Base-by-base conservation (phyloP, 1,140 invertebrate genomes). In the Agrilus planipennis region DNA sequence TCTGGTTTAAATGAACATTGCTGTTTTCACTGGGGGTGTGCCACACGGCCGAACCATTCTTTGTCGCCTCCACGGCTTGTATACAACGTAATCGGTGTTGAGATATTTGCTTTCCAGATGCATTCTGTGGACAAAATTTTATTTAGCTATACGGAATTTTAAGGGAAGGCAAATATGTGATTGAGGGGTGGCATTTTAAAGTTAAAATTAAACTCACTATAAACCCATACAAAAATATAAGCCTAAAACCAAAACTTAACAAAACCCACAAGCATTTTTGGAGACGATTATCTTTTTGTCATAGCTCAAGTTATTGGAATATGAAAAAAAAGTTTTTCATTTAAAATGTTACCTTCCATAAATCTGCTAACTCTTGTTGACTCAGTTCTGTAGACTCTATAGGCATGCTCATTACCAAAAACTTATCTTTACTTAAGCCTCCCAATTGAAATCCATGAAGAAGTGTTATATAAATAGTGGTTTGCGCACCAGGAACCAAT, bases 311-410 rank as follows among this genome's bases (percentile, higher is more conserved):
- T n/a, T n/a, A n/a, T n/a, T n/a, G n/a, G n/a, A n/a, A n/a, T n/a
- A n/a, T n/a, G n/a, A n/a, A n/a, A n/a, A n/a, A n/a, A n/a, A n/a
- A n/a, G n/a, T n/a, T n/a, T n/a, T n/a, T n/a, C n/a, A n/a, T n/a
- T n/a, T n/a, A n/a, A n/a, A n/a, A n/a, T n/a, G 30, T 48, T 65
- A 76, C 73, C 69, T 76, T 79, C 76, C 77, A 83, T 18, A 81
- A 55, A 32, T 75, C 67, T 14, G 58, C 43, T 25, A 77, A 51
- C 51, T 76, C 72, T 35, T 64, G 53, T 29, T 56, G 43, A 10
- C 62, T 57, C 28, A 66, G 48, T 39, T 67, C 62, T 7, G 58
- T 51, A 36, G 65, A 57, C 9, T 70, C 67, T 14, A 78, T 51
- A 12, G 71, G 64, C 51, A 77, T 68, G 50, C 74, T 74, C 72